Percentiles rank a stretch among this genome's conserved stretches.
These are phyloP conservation scores for Camponotus vicinus DNA, from an alignment of 1,140 invertebrate species.

Conservation along the genomic window DNA sequence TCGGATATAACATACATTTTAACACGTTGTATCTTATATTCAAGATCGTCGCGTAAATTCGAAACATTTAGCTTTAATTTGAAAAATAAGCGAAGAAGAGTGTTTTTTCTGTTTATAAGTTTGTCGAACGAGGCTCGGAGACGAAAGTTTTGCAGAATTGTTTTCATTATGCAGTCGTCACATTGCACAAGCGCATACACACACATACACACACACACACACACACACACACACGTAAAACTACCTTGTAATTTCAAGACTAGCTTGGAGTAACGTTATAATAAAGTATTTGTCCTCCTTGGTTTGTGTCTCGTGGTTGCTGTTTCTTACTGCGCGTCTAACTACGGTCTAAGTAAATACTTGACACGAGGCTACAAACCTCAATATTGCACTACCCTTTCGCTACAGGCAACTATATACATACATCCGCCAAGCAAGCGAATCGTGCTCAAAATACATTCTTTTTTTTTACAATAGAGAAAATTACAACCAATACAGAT, in stretches of 20 bases:
- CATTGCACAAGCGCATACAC: no score
- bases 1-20: neutral
- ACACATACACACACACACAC: no score
- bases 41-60: neutral
- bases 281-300: constrained; percentile 59
- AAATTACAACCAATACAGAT: neutral
- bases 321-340: constrained; percentile 47
- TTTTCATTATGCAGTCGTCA: no score
- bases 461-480: neutral
- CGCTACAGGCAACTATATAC: constrained; percentile 50
- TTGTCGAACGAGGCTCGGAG: no score
- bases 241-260: constrained; percentile 47
- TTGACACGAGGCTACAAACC: constrained; percentile 61
- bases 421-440: constrained; percentile 25
- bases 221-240: neutral
- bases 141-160: no score
- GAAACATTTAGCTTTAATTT: no score
- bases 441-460: constrained; percentile 41
- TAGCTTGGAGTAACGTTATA: constrained; percentile 13
- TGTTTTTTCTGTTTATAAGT: no score
- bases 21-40: neutral
- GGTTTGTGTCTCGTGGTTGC: constrained; percentile 39
- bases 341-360: constrained; percentile 69
- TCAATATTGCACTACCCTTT: constrained; percentile 34
- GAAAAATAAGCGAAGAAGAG: no score